Conservation (phyloP, 2,888 invertebrate species). For the Eucera pruinosa region DNA sequence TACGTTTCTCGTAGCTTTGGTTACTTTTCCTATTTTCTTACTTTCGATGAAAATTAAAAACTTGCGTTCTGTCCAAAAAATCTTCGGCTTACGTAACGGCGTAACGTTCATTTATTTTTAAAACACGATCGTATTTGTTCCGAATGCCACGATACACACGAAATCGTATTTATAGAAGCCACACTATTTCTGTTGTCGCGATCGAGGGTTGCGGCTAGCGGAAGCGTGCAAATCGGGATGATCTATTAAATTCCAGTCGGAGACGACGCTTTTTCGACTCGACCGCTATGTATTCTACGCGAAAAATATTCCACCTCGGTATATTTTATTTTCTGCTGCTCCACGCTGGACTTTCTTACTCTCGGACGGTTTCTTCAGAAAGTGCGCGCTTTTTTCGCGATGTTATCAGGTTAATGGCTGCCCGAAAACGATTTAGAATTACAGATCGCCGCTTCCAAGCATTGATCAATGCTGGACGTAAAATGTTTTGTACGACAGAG, state of each 20-base stretch:
- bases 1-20: too few species aligned
- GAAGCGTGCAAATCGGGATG: slow-evolving; percentile 4
- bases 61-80: background rate
- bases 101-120: slow-evolving; percentile 27
- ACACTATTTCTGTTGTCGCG: slow-evolving; percentile 11
- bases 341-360: too few species aligned
- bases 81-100: slow-evolving; percentile 6
- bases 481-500: background rate
- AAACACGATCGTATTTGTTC: background rate
- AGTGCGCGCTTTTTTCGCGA: background rate
- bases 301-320: slow-evolving; percentile 1
- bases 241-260: slow-evolving; percentile 18
- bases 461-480: background rate
- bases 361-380: too few species aligned
- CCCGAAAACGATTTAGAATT: background rate
- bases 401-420: background rate
- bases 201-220: slow-evolving; percentile 20
- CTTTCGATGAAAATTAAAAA: too few species aligned
- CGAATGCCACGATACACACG: background rate
- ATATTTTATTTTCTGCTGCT: background rate
- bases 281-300: too few species aligned
- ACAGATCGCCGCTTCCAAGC: background rate
- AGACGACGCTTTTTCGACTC: slow-evolving; percentile 4
- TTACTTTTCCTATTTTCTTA: too few species aligned
- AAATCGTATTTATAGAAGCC: slow-evolving; percentile 21